These are phyloP conservation scores for Macroteleia sp. DNA, from an alignment of 2,888 invertebrate species.

Conservation along the genomic window DNA sequence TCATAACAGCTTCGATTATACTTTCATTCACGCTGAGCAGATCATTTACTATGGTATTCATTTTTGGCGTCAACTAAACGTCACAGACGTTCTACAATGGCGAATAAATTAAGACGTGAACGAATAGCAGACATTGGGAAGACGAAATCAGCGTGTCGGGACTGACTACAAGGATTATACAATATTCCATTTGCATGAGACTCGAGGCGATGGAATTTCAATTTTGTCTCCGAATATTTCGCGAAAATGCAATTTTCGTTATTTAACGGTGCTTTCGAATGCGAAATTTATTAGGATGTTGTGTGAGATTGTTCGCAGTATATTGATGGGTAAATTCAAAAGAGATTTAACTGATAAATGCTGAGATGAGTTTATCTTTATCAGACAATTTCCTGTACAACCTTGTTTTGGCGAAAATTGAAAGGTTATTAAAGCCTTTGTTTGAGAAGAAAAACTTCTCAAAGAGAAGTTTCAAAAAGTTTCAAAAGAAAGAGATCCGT, in stretches of 20 bases:
- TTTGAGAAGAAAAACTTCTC: too few relatives aligned
- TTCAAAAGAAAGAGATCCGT: too few relatives aligned
- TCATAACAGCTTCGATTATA: too few relatives aligned
- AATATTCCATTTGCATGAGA: conserved; percentile 28
- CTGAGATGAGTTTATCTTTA: neutral
- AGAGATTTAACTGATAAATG: neutral
- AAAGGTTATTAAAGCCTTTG: too few relatives aligned
- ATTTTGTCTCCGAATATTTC: conserved; percentile 10
- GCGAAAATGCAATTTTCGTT: conserved; percentile 26
- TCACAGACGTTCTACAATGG: neutral
- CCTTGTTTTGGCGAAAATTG: too few relatives aligned
- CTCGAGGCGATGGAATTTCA: conserved; percentile 14
- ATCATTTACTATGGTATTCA: too few relatives aligned
- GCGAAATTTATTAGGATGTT: conserved; percentile 21
- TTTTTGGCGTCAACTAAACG: too few relatives aligned
- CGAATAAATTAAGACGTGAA: conserved; percentile 21
- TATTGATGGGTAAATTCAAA: conserved; percentile 8
- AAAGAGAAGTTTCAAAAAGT: too few relatives aligned
- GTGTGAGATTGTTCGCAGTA: neutral
- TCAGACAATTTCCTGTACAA: too few relatives aligned
- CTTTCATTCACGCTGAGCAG: too few relatives aligned
- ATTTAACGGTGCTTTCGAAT: conserved; percentile 23
- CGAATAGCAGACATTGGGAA: neutral
- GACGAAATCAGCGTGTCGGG: conserved; percentile 2
- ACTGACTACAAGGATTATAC: conserved; percentile 14